Evolutionary conservation across 2,888 invertebrate species (phyloP).

Genomic region (Amiota mariae): DNA sequence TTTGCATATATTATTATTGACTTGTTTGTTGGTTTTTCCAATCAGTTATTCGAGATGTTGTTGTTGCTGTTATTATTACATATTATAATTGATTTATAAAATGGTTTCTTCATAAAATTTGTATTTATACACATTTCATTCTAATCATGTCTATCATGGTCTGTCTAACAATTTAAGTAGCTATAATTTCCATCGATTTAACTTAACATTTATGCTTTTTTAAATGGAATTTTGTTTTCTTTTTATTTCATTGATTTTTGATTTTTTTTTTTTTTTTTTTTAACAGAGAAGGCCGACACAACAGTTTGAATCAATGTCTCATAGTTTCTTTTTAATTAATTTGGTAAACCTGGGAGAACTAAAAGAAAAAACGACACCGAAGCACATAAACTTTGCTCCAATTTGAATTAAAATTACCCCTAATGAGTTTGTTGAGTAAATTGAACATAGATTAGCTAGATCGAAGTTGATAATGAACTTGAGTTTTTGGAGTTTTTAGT

Average conservation of each 20-base stretch:
- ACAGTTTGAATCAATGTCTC: slow-evolving; percentile 5
- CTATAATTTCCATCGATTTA: background rate
- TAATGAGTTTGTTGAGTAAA: slow-evolving; percentile 24
- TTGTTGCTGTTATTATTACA: slow-evolving; percentile 16
- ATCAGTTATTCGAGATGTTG: slow-evolving; percentile 10
- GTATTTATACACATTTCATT: slow-evolving; percentile 9
- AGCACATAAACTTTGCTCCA: slow-evolving; percentile 19
- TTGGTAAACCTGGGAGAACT: background rate
- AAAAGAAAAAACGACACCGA: background rate
- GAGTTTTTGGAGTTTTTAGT: background rate
- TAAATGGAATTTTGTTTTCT: background rate
- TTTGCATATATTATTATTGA: slow-evolving; percentile 28
- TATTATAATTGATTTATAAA: slow-evolving; percentile 24
- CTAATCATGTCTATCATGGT: background rate
- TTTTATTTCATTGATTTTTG: slow-evolving; percentile 5
- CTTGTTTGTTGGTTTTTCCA: slow-evolving; percentile 20
- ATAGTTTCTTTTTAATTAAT: slow-evolving; percentile 24
- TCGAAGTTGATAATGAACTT: slow-evolving; percentile 14
- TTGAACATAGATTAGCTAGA: slow-evolving; percentile 3
- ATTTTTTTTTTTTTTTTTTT: too few relatives aligned
- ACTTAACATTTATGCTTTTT: background rate
- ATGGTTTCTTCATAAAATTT: slow-evolving; percentile 25
- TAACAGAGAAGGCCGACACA: background rate
- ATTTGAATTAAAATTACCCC: slow-evolving; percentile 25
- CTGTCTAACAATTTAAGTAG: background rate